phyloP scores from a whole-genome alignment of 2,797 vertebrate species.

The Dicrostonyx torquatus region DNA sequence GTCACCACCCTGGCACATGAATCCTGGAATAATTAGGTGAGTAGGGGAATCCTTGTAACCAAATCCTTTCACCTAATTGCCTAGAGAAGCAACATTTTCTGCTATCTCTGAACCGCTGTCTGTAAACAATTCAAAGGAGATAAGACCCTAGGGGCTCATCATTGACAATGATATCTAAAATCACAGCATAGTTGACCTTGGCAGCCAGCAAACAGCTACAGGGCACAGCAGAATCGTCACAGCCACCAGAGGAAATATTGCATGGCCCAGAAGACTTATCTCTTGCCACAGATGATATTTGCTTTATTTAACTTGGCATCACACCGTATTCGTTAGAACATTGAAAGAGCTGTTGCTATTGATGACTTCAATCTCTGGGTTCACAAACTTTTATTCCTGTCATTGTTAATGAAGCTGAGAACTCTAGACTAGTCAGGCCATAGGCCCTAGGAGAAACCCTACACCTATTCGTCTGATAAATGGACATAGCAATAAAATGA shows the following conservation, averaged over 20 bases:
- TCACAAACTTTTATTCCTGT: constrained; percentile 17
- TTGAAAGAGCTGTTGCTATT: neutral
- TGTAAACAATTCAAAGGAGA: neutral
- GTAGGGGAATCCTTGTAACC: neutral
- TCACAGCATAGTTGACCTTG: neutral
- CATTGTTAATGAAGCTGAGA: neutral
- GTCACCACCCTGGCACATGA: neutral
- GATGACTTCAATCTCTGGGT: neutral
- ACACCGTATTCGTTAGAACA: neutral
- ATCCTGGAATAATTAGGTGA: neutral
- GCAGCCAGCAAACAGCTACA: neutral
- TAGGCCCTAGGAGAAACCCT: too few species aligned
- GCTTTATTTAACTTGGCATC: neutral
- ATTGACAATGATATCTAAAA: neutral
- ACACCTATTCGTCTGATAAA: neutral
- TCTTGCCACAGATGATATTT: neutral
- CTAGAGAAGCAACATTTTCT: neutral
- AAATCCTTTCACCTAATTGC: neutral
- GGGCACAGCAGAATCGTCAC: neutral
- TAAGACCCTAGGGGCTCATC: neutral
- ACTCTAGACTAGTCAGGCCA: neutral
- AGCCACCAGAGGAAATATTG: neutral
- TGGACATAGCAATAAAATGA: neutral
- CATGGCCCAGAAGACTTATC: neutral
- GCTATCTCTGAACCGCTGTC: neutral